phyloP scores from a whole-genome alignment of 1,140 invertebrate species.

The Drosophila gunungcola region DNA sequence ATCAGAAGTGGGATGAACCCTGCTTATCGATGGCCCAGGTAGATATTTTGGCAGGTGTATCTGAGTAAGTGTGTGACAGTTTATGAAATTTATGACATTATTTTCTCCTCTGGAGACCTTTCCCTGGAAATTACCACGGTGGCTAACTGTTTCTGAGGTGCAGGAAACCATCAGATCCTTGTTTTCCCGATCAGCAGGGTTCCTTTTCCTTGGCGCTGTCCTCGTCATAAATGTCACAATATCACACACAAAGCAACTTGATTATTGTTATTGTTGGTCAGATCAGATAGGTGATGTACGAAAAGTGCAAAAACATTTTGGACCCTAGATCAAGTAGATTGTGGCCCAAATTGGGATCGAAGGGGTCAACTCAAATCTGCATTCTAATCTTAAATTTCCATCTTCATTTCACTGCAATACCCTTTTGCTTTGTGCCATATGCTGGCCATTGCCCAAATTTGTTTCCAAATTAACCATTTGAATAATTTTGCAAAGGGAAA shows the following conservation, averaged over 20 bases:
- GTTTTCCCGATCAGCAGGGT: constrained; percentile 22
- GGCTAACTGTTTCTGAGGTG: constrained; percentile 16
- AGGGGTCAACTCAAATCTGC: constrained; percentile 3
- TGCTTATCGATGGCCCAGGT: constrained; percentile 27
- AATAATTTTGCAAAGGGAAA: constrained; percentile 49
- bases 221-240: constrained; percentile 62
- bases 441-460: constrained; percentile 45
- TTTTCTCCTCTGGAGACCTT: constrained; percentile 27
- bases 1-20: constrained; percentile 21
- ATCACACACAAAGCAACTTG: constrained; percentile 52
- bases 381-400: constrained; percentile 17
- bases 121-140: constrained; percentile 25
- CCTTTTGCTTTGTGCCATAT: constrained; percentile 40
- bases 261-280: constrained; percentile 28
- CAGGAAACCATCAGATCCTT: constrained; percentile 9
- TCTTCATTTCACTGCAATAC: constrained; percentile 2
- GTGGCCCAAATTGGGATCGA: not conserved
- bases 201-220: constrained; percentile 14
- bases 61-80: constrained; percentile 15
- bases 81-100: constrained; percentile 48
- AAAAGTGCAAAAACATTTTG: constrained; percentile 27
- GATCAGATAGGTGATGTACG: constrained; percentile 6
- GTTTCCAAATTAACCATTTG: constrained; percentile 75
- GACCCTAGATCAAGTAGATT: constrained; percentile 21
- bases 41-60: constrained; percentile 28